Conservation (phyloP, 2,797 vertebrate species). For the Gallinago solitaria region DNA sequence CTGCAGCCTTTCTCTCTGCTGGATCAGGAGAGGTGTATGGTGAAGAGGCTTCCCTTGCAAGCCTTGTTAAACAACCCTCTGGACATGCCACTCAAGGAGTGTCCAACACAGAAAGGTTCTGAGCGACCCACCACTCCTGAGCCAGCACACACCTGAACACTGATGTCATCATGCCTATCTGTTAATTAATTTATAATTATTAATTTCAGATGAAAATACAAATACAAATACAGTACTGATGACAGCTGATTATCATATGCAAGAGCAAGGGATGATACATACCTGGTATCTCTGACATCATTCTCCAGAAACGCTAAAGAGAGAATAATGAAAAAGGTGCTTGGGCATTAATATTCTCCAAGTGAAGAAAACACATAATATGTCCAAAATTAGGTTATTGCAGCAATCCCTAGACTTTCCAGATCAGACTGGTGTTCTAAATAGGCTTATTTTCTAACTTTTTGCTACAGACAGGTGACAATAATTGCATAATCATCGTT, state of each 20-base stretch:
- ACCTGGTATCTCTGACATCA: neutral
- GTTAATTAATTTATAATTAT: neutral
- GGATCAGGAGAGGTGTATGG: neutral
- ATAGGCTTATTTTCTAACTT: neutral
- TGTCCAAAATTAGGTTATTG: neutral
- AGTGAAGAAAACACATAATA: neutral
- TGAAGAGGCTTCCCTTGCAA: neutral
- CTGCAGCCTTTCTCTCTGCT: neutral
- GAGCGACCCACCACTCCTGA: neutral
- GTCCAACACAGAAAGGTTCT: neutral
- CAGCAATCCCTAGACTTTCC: neutral
- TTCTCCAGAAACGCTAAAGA: neutral
- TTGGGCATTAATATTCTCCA: neutral
- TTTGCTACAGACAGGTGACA: neutral
- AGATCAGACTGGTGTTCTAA: neutral
- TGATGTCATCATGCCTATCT: neutral
- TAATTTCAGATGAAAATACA: neutral
- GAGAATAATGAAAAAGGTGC: neutral
- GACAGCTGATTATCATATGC: neutral
- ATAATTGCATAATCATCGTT: neutral
- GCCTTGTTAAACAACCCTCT: neutral
- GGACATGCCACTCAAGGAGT: neutral
- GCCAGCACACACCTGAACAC: neutral
- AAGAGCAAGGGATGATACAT: neutral
- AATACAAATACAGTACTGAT: neutral